Percentiles rank a stretch among this genome's conserved stretches.
These are phyloP conservation scores for Oplegnathus fasciatus DNA, from an alignment of 2,113 vertebrate species.

Conservation along the genomic window DNA sequence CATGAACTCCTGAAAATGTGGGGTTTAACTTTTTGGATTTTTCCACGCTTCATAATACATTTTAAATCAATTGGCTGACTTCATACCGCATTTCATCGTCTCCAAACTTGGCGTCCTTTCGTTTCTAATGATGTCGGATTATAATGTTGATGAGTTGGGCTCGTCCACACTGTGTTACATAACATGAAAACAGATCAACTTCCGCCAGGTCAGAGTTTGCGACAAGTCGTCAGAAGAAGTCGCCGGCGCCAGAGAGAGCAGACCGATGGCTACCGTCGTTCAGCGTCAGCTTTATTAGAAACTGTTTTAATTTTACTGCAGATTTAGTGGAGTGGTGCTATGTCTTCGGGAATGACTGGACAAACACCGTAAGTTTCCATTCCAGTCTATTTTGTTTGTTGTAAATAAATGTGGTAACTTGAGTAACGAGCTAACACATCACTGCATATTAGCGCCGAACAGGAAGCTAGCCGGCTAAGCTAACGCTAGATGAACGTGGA, in stretches of 20 bases:
- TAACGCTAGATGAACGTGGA: not conserved
- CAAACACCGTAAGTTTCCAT: constrained; percentile 85
- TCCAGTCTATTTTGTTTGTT: not conserved
- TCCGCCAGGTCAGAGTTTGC: constrained; percentile 52
- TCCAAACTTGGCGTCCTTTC: not conserved
- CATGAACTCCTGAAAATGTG: not conserved
- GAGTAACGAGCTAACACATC: not conserved
- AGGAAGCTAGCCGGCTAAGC: constrained; percentile 1
- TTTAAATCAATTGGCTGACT: not conserved
- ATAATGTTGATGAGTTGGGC: no score
- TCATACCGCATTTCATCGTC: no score
- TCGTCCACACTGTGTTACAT: not conserved
- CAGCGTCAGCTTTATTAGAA: constrained; percentile 5
- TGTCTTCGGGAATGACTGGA: constrained; percentile 85
- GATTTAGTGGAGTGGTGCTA: constrained; percentile 58
- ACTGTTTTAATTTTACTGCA: constrained; percentile 22
- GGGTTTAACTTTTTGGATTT: no score
- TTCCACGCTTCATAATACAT: not conserved
- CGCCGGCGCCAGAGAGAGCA: constrained; percentile 5
- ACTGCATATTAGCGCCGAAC: not conserved
- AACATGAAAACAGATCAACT: constrained; percentile 8
- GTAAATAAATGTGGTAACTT: not conserved
- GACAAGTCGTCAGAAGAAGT: constrained; percentile 65
- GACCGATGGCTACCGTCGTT: constrained; percentile 57
- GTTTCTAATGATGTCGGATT: not conserved